phyloP scores from a whole-genome alignment of 2,113 vertebrate species.

The Porphyrio hochstetteri region DNA sequence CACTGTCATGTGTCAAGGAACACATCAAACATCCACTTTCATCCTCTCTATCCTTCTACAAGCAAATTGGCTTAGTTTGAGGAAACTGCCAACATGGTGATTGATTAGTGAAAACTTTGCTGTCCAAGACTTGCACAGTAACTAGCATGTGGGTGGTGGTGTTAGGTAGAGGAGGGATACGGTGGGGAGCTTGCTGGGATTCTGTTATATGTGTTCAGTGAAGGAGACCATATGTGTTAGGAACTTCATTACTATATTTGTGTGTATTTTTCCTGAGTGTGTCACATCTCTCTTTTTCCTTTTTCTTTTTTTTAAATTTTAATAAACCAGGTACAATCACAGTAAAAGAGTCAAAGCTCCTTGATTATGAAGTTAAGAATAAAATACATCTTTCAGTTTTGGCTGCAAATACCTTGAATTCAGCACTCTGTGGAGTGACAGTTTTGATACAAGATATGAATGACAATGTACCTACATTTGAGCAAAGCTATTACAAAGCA shows the following conservation, averaged over 20 bases:
- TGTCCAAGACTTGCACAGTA: background rate
- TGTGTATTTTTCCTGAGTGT: background rate
- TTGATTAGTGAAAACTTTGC: background rate
- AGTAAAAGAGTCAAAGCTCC: constrained; percentile 79
- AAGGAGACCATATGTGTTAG: background rate
- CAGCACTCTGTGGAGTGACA: constrained; percentile 78
- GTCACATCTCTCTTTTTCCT: background rate
- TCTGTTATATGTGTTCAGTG: background rate
- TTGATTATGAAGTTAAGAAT: constrained; percentile 84
- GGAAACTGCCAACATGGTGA: background rate
- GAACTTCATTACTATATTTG: background rate
- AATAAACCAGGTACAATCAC: constrained; percentile 82
- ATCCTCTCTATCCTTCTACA: background rate
- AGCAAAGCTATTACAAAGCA: constrained; percentile 77
- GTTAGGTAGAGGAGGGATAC: background rate
- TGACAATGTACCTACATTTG: constrained; percentile 86
- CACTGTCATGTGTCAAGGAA: background rate
- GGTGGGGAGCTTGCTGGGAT: background rate
- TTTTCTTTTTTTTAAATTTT: background rate
- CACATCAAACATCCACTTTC: background rate
- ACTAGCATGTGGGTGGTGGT: background rate
- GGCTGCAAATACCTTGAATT: constrained; percentile 77
- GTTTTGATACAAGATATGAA: constrained; percentile 85
- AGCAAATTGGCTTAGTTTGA: background rate
- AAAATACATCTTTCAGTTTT: constrained; percentile 81